Conservation (phyloP, 2,888 invertebrate species). For the Holacanthella duospinosa region DNA sequence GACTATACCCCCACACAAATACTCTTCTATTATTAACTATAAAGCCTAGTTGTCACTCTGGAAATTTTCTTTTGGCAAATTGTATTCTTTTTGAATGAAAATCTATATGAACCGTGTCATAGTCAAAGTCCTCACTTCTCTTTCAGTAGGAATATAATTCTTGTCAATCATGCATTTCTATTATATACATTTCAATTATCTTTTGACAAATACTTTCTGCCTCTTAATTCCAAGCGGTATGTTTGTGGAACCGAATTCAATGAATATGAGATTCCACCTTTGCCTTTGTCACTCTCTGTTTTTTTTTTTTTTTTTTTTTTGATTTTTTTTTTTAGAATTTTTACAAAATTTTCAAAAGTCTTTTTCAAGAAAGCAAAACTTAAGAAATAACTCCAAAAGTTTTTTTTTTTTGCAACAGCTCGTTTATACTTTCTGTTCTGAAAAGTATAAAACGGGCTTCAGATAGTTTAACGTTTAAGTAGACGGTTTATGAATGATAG, state of each 20-base stretch:
- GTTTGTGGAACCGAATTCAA: slow-evolving; percentile 1
- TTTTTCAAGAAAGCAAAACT: too few relatives aligned
- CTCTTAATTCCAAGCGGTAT: not conserved
- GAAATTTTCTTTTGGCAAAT: not conserved
- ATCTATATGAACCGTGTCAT: not conserved
- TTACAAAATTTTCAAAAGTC: too few relatives aligned
- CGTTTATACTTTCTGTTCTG: too few relatives aligned
- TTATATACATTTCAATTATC: slow-evolving; percentile 1
- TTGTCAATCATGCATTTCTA: not conserved
- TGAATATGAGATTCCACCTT: not conserved
- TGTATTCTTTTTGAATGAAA: not conserved
- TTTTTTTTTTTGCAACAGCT: too few relatives aligned
- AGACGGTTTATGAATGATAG: too few relatives aligned
- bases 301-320: not conserved
- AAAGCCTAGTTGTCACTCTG: not conserved
- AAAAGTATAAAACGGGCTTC: too few relatives aligned
- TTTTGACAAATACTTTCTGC: not conserved
- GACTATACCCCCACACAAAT: not conserved
- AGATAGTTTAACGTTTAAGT: too few relatives aligned
- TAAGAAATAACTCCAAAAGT: too few relatives aligned
- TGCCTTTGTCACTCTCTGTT: not conserved
- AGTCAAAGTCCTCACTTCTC: not conserved
- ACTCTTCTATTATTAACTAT: not conserved
- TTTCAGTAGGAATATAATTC: too few relatives aligned
- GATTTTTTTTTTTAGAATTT: too few relatives aligned